Conservation (phyloP, 2,113 vertebrate species). For the Edolisoma coerulescens region DNA sequence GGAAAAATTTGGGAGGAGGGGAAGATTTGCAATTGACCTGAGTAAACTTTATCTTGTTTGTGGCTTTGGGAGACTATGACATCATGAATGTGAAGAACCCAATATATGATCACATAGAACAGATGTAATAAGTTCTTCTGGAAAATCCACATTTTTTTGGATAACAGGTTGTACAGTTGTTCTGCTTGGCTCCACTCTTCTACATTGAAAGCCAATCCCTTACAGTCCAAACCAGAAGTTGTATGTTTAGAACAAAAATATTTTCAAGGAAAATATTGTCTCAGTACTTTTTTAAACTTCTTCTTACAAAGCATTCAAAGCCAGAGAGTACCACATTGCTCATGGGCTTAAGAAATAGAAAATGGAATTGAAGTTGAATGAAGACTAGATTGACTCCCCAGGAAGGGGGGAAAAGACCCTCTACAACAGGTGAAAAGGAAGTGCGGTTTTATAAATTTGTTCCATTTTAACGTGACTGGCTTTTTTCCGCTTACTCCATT, state of each 20-base stretch:
- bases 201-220: not conserved
- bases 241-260: not conserved
- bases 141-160: not conserved
- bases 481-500: slow-evolving; percentile 33
- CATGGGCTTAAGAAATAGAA: not conserved
- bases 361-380: not conserved
- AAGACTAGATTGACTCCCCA: not conserved
- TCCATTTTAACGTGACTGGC: slow-evolving; percentile 15
- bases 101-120: not conserved
- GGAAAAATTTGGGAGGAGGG: not conserved
- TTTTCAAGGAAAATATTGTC: not conserved
- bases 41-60: not conserved
- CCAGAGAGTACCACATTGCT: not conserved
- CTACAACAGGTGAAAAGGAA: slow-evolving; percentile 60
- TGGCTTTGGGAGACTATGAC: not conserved
- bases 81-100: not conserved
- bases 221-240: not conserved
- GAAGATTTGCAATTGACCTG: slow-evolving; percentile 10
- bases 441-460: slow-evolving; percentile 41
- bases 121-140: not conserved
- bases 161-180: not conserved
- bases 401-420: not conserved
- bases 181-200: not conserved
- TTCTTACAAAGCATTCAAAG: not conserved
- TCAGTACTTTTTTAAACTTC: not conserved